These are phyloP conservation scores for Bothrops alternatus DNA, from an alignment of 2,797 vertebrate species.

Conservation along the genomic window DNA sequence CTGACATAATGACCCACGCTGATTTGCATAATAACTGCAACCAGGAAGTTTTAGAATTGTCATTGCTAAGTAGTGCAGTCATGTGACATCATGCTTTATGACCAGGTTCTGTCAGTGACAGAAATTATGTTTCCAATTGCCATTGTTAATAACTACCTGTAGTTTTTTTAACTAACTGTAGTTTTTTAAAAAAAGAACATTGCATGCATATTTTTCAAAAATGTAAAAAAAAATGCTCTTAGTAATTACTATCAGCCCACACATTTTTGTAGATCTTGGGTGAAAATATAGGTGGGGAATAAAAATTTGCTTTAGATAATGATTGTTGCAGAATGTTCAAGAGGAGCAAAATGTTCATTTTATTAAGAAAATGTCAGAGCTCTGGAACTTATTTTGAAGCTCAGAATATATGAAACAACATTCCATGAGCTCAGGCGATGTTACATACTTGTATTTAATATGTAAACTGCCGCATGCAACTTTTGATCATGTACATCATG, in stretches of 20 bases:
- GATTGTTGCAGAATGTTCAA: neutral
- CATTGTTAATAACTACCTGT: neutral
- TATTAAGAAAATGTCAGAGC: neutral
- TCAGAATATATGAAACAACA: neutral
- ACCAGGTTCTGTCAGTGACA: neutral
- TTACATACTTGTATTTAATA: neutral
- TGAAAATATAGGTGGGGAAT: neutral
- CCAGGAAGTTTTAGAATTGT: neutral
- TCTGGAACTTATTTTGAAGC: neutral
- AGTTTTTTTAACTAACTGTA: neutral
- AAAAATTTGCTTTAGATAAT: neutral
- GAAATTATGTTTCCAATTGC: neutral
- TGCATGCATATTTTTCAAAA: neutral
- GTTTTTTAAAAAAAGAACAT: neutral
- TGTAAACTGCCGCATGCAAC: neutral
- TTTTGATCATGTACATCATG: neutral
- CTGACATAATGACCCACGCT: neutral
- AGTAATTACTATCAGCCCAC: neutral
- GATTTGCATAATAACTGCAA: neutral
- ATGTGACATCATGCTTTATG: neutral
- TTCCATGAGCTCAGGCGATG: neutral
- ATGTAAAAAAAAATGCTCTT: neutral
- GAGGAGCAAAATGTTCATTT: neutral
- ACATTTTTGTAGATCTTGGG: neutral
- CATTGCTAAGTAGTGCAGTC: neutral